These are phyloP conservation scores for Ochotona princeps DNA, from an alignment of 2,113 vertebrate species.

Conservation along the genomic window DNA sequence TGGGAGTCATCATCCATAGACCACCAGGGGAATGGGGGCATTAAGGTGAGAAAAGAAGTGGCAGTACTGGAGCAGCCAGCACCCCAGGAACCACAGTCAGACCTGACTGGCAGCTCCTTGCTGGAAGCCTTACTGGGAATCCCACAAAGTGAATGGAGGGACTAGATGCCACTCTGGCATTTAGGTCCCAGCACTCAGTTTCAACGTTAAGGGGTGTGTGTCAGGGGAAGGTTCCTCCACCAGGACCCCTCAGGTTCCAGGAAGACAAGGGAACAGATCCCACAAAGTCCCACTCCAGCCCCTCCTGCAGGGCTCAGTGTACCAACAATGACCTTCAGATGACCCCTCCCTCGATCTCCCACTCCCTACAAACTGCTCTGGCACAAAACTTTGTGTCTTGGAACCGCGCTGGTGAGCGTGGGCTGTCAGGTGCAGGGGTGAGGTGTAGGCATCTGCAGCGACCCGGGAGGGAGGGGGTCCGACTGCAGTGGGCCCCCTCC, in stretches of 20 bases:
- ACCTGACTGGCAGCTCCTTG: slow-evolving; percentile 27
- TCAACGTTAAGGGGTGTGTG: not conserved
- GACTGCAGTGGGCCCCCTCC: not conserved
- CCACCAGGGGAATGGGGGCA: slow-evolving; percentile 32
- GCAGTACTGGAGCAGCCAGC: slow-evolving; percentile 54
- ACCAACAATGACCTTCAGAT: not conserved
- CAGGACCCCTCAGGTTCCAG: not conserved
- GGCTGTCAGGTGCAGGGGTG: not conserved
- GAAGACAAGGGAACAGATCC: not conserved
- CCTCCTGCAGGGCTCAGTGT: not conserved
- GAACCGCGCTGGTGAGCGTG: not conserved
- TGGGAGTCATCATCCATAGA: not conserved
- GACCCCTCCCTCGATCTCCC: not conserved
- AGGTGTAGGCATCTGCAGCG: slow-evolving; percentile 44
- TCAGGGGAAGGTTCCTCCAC: not conserved
- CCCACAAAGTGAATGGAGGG: slow-evolving; percentile 24
- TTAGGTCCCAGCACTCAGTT: not conserved
- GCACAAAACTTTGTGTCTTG: slow-evolving; percentile 56
- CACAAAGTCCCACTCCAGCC: not conserved
- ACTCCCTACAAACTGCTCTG: not conserved
- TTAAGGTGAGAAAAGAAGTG: slow-evolving; percentile 66
- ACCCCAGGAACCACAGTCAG: slow-evolving; percentile 68
- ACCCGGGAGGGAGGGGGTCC: not conserved
- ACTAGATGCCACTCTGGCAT: not conserved
- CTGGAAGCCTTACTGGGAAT: slow-evolving; percentile 78